Base-by-base conservation (phyloP, 2,888 invertebrate genomes). In the Scrobipalpa atriplicella region DNA sequence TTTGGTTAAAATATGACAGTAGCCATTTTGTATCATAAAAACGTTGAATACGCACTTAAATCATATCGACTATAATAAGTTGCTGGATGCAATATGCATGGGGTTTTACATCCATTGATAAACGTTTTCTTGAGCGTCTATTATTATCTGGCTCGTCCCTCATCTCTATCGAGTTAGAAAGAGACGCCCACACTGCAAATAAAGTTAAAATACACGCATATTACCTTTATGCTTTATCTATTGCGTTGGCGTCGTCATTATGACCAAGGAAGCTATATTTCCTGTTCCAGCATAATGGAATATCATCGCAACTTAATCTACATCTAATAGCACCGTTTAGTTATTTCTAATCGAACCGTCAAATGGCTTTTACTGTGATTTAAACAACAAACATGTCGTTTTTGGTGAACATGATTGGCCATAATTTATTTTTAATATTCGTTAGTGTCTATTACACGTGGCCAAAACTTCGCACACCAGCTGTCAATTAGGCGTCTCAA, bases 401-500 rank as follows among this genome's bases (percentile, higher is more conserved):
- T 21, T 10, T 21, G 29, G 21, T 29, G 9, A 21, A 56, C 29
- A 56, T 21, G 29, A n/a, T 47, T 47, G 47, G 47, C 47, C 47
- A 47, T 47, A n/a, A 16, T n/a, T 47, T 52, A 18, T 66, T 66
- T 29, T 66, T 43, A n/a, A 41, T 43, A 36, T 9, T 56, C 65
- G 39, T 61, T 62, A 68, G 68, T 70, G 64, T 75, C 69, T 61
- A 71, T 75, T 75, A 73, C 74, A 68, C 69, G 65, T 65, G 65
- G 68, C 69, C 73, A 66, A 66, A 76, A 75, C 76, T 78, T 77
- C 77, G 76, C 75, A 78, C 78, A 77, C 76, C 84, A 86, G 81
- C 82, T 85, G 84, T 84, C 80, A 77, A 81, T 83, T 77, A 71
- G 68, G 69, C 70, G 78, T 83, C 74, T 89, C 78, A 68, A 73